phyloP scores from a whole-genome alignment of 1,140 invertebrate genomes.

The Trissolcus basalis region DNA sequence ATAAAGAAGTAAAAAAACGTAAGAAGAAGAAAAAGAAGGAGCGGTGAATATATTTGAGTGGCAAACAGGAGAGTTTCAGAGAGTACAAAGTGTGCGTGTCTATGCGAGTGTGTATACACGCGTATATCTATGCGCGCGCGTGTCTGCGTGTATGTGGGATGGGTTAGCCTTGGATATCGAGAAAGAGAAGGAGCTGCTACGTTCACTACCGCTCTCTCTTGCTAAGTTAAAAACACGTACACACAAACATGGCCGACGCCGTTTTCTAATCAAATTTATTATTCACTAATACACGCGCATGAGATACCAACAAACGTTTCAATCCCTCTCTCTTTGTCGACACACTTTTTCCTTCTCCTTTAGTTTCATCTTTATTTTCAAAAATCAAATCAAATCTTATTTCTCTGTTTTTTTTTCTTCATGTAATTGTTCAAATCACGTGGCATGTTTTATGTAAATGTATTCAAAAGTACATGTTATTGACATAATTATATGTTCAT shows the following conservation, averaged over 20 bases:
- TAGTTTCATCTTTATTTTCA: background rate
- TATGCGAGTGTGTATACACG: slow-evolving; percentile 4
- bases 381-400: background rate
- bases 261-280: slow-evolving; percentile 52
- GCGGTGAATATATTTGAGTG: slow-evolving; percentile 53
- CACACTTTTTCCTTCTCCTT: background rate
- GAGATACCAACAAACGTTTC: slow-evolving; percentile 14
- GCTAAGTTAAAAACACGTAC: slow-evolving; percentile 50
- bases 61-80: slow-evolving; percentile 50
- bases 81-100: slow-evolving; percentile 51
- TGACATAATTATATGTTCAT: slow-evolving; percentile 31
- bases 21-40: slow-evolving; percentile 43
- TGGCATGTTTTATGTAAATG: background rate
- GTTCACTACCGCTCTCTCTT: slow-evolving; percentile 56
- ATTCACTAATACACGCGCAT: slow-evolving; percentile 36
- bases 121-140: slow-evolving; percentile 5
- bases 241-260: slow-evolving; percentile 48
- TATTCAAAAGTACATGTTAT: slow-evolving; percentile 22
- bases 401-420: background rate
- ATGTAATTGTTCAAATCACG: background rate
- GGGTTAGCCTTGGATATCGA: slow-evolving; percentile 65
- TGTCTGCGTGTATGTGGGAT: slow-evolving; percentile 56
- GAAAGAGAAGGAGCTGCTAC: slow-evolving; percentile 61
- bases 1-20: slow-evolving; percentile 20
- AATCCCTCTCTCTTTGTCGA: too few relatives aligned